These are phyloP conservation scores for Melopsittacus undulatus DNA, from an alignment of 2,797 vertebrate genomes.

Conservation along the genomic window DNA sequence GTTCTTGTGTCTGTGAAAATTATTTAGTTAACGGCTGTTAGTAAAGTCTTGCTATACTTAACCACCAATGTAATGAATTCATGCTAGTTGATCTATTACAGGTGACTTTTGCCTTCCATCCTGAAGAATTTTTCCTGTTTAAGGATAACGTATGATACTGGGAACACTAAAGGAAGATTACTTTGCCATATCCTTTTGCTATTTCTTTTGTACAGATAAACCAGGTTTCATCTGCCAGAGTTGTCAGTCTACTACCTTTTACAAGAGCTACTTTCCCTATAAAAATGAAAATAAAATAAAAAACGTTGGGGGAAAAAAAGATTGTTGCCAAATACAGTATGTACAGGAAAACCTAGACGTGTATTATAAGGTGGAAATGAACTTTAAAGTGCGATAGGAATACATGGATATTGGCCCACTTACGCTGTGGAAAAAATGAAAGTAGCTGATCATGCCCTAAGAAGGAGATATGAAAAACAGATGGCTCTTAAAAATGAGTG, in stretches of 20 bases:
- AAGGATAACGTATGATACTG: neutral
- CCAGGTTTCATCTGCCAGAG: neutral
- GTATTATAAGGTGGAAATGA: neutral
- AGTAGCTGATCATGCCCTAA: neutral
- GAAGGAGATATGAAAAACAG: slow-evolving; percentile 13
- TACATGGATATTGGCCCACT: neutral
- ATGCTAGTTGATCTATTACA: neutral
- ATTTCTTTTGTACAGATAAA: neutral
- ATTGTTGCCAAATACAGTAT: neutral
- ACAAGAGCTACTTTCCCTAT: neutral
- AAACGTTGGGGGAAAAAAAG: neutral
- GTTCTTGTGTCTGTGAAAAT: neutral
- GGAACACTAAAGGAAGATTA: neutral
- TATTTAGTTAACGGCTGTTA: neutral
- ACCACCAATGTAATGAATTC: neutral
- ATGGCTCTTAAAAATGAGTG: slow-evolving; percentile 18
- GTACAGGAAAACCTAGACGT: neutral
- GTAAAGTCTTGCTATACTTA: neutral
- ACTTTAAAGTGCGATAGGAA: neutral
- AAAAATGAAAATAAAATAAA: slow-evolving; percentile 10
- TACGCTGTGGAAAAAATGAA: neutral
- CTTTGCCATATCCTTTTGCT: neutral
- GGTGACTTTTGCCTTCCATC: neutral
- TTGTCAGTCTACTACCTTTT: neutral
- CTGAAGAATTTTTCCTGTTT: neutral